Evolutionary conservation across 2,888 invertebrate genomes (phyloP).

Genomic region (Melanostoma mellinum): DNA sequence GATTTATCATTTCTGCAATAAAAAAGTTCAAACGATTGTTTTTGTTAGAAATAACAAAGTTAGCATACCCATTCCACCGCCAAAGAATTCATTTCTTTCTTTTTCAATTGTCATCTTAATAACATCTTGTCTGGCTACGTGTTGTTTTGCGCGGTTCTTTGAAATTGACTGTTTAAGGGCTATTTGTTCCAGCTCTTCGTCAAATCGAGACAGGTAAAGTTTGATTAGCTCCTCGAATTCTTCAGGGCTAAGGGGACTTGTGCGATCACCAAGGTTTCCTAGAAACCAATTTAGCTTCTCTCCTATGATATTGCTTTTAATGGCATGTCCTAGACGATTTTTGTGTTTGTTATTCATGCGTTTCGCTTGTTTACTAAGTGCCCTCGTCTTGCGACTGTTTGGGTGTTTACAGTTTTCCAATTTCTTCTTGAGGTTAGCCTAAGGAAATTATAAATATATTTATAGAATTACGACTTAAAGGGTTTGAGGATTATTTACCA

Average conservation of each 20-base stretch:
- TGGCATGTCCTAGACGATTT: conserved; percentile 83
- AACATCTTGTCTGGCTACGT: conserved; percentile 90
- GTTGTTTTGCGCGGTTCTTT: conserved; percentile 87
- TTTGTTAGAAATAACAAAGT: not conserved
- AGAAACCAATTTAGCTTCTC: conserved; percentile 92
- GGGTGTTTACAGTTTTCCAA: conserved; percentile 89
- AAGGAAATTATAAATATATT: not conserved
- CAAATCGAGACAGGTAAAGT: conserved; percentile 85
- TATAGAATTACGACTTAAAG: no score
- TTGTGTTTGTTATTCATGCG: conserved; percentile 82
- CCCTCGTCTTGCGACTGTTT: conserved; percentile 91
- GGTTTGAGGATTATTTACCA: no score
- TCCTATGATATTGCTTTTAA: conserved; percentile 88
- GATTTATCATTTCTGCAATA: conserved; percentile 40
- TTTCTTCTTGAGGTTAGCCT: conserved; percentile 83
- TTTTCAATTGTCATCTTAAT: conserved; percentile 89
- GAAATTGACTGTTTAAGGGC: conserved; percentile 89
- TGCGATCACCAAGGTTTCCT: conserved; percentile 84
- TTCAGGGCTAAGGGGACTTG: conserved; percentile 84
- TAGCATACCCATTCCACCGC: conserved; percentile 88
- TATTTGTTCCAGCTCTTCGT: conserved; percentile 91
- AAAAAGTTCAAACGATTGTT: not conserved
- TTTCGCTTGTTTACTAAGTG: conserved; percentile 87
- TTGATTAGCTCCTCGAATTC: conserved; percentile 83
- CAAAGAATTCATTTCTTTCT: conserved; percentile 89